A percentile compares a stretch with the other conserved stretches of the same genome.
phyloP scores from a whole-genome alignment of 2,888 invertebrate genomes.

The Anoplius nigerrimus region DNA sequence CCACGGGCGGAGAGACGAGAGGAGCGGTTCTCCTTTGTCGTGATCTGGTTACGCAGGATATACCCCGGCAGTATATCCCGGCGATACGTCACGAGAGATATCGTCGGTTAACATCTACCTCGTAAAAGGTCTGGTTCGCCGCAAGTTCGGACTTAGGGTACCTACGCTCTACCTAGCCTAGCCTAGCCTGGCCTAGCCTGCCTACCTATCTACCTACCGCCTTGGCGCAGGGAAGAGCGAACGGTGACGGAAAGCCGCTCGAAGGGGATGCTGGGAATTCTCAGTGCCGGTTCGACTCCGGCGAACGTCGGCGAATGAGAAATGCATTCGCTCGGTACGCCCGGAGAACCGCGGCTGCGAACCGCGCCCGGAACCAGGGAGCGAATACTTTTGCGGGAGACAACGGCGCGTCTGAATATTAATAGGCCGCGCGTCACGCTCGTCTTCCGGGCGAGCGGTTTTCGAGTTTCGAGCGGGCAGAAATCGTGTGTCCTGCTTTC shows the following conservation, averaged over 20 bases:
- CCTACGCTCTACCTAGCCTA: too few relatives aligned
- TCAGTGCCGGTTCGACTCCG: background rate
- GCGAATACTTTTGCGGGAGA: too few relatives aligned
- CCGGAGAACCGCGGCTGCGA: background rate
- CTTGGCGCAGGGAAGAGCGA: too few relatives aligned
- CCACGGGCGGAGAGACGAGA: background rate
- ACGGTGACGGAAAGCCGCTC: background rate
- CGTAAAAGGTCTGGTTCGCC: conserved; percentile 17
- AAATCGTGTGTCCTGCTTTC: too few relatives aligned
- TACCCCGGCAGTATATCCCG: conserved; percentile 23
- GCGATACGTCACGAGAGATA: conserved; percentile 32
- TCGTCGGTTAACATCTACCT: conserved; percentile 17
- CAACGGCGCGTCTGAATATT: too few relatives aligned
- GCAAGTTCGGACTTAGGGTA: background rate
- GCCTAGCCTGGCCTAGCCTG: too few relatives aligned
- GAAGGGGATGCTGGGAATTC: background rate
- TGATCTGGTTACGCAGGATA: conserved; percentile 60
- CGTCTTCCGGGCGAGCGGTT: too few relatives aligned
- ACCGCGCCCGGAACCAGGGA: too few relatives aligned
- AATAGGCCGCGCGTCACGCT: too few relatives aligned
- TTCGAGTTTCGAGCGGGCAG: too few relatives aligned
- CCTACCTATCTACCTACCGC: too few relatives aligned
- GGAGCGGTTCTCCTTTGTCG: conserved; percentile 50
- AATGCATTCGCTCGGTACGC: conserved; percentile 4
- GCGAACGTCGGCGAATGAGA: background rate